Evolutionary conservation across 2,113 vertebrate species (phyloP).

Genomic region (Raja brachyura): DNA sequence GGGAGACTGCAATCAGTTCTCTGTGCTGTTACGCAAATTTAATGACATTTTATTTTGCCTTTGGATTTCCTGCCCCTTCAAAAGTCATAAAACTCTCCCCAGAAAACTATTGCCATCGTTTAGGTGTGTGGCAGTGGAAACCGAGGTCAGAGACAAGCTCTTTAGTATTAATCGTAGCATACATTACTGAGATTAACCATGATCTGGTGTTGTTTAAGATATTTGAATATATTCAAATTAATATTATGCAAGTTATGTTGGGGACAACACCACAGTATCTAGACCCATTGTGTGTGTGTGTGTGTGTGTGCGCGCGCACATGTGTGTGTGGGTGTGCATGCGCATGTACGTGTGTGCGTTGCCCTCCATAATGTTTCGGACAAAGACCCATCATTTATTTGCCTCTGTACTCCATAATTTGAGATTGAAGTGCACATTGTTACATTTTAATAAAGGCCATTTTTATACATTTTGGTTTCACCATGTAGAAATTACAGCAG

Average conservation of each 20-base stretch:
- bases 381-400: too few species aligned
- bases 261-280: not conserved
- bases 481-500: too few species aligned
- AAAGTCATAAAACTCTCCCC: not conserved
- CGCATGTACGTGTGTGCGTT: too few species aligned
- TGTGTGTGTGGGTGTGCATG: too few species aligned
- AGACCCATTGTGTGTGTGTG: too few species aligned
- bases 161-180: not conserved
- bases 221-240: not conserved
- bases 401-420: too few species aligned
- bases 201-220: not conserved
- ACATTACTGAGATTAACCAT: not conserved
- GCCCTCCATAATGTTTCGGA: too few species aligned
- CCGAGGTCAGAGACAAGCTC: not conserved
- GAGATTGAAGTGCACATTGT: too few species aligned
- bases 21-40: not conserved
- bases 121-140: not conserved
- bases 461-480: too few species aligned
- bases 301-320: too few species aligned
- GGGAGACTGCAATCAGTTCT: not conserved
- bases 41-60: not conserved
- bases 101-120: not conserved
- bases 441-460: too few species aligned
- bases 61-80: not conserved
- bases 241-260: not conserved